phyloP scores from a whole-genome alignment of 2,888 invertebrate genomes.

The Caenorhabditis panamensis region DNA sequence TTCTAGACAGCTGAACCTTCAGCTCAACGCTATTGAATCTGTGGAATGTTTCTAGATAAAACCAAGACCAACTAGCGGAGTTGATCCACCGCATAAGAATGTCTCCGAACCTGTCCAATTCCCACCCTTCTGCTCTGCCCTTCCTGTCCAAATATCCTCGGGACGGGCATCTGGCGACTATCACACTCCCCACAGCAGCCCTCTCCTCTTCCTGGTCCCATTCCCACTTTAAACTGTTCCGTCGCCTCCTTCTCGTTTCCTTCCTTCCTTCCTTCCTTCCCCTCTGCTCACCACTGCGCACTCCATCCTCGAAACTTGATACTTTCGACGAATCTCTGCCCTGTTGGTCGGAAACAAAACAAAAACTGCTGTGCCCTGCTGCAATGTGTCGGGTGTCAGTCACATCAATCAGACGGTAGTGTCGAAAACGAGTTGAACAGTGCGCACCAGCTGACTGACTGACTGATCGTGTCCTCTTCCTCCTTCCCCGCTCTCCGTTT shows the following conservation, averaged over 20 bases:
- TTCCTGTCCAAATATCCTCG: neutral
- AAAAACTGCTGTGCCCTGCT: neutral
- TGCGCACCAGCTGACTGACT: constrained; percentile 23
- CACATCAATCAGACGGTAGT: constrained; percentile 19
- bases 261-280: neutral
- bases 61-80: too few relatives aligned
- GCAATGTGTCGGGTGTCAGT: constrained; percentile 4
- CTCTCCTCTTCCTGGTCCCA: too few relatives aligned
- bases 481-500: constrained; percentile 8
- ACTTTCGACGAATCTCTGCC: constrained; percentile 12
- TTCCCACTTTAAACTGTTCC: constrained; percentile 38
- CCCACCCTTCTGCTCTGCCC: neutral
- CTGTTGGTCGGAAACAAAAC: constrained; percentile 7
- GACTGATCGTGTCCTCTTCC: constrained; percentile 15
- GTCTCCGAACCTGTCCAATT: neutral
- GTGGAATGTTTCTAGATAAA: too few relatives aligned
- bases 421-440: constrained; percentile 33
- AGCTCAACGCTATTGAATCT: too few relatives aligned
- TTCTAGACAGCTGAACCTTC: too few relatives aligned
- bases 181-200: constrained; percentile 5
- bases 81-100: too few relatives aligned
- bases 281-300: constrained; percentile 18
- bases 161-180: constrained; percentile 19
- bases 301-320: constrained; percentile 26
- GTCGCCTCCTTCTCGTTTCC: too few relatives aligned